phyloP scores from a whole-genome alignment of 2,797 vertebrate genomes.

The Notamacropus eugenii region DNA sequence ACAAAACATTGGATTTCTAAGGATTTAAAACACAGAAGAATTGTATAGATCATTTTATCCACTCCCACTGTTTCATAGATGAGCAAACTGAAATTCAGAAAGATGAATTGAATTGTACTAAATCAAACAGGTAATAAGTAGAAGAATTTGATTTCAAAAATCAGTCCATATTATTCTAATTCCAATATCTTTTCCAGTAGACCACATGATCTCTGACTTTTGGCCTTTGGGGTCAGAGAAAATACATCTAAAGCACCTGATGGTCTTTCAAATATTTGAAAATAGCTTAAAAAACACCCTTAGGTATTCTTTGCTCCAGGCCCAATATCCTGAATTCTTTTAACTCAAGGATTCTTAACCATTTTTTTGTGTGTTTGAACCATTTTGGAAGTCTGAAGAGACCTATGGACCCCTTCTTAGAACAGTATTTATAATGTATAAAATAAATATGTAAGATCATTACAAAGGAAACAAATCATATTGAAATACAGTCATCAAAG shows the following conservation, averaged over 20 bases:
- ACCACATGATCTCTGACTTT: neutral
- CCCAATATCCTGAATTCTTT: neutral
- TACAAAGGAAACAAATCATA: neutral
- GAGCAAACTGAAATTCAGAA: neutral
- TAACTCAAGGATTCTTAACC: neutral
- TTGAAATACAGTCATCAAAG: neutral
- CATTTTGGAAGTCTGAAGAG: neutral
- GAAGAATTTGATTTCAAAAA: neutral
- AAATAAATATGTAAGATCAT: neutral
- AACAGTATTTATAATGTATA: neutral
- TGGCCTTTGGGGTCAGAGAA: neutral
- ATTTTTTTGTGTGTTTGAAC: neutral
- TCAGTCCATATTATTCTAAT: neutral
- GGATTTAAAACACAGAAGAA: neutral
- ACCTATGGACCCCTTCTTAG: neutral
- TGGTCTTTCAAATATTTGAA: neutral
- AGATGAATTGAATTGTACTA: neutral
- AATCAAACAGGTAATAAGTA: neutral
- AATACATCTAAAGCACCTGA: neutral
- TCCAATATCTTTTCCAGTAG: neutral
- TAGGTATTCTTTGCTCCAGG: neutral
- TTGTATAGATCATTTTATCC: neutral
- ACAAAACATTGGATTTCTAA: neutral
- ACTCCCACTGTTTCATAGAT: neutral
- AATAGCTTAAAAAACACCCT: neutral